phyloP scores from a whole-genome alignment of 2,797 vertebrate genomes.

The Molossus molossus region DNA sequence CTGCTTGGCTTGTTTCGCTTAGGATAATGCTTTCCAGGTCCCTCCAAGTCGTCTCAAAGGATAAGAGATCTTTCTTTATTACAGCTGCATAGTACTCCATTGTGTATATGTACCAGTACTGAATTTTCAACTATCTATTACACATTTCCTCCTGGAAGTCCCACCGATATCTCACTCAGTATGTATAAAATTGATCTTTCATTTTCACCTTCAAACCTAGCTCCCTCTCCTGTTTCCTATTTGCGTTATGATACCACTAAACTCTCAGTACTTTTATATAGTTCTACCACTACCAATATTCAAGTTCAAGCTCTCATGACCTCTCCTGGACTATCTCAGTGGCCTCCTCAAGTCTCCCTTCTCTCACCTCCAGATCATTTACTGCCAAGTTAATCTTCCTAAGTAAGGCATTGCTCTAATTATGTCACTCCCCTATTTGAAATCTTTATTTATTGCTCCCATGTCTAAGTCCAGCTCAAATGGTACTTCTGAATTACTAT shows the following conservation, averaged over 20 bases:
- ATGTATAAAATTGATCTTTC: neutral
- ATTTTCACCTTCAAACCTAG: conserved; percentile 36
- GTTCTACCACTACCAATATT: neutral
- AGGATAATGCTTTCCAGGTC: too few relatives aligned
- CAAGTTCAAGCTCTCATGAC: neutral
- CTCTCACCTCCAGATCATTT: conserved; percentile 17
- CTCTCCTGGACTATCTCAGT: neutral
- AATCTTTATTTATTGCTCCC: conserved; percentile 24
- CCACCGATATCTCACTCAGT: conserved; percentile 1
- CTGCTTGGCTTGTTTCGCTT: too few relatives aligned
- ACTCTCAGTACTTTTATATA: neutral
- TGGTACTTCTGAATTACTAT: neutral
- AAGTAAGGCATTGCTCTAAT: conserved; percentile 17
- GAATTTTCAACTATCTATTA: conserved; percentile 9
- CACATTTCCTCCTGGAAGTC: neutral
- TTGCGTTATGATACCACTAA: neutral
- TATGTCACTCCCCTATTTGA: neutral
- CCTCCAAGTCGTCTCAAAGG: too few relatives aligned
- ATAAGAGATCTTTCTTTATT: too few relatives aligned
- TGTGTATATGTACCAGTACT: neutral
- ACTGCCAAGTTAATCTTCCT: conserved; percentile 53
- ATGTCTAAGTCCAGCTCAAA: conserved; percentile 42
- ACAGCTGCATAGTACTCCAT: too few relatives aligned
- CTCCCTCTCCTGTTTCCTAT: conserved; percentile 1
- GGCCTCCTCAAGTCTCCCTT: conserved; percentile 43